These are phyloP conservation scores for Myopa testacea DNA, from an alignment of 2,888 invertebrate species.

Conservation along the genomic window DNA sequence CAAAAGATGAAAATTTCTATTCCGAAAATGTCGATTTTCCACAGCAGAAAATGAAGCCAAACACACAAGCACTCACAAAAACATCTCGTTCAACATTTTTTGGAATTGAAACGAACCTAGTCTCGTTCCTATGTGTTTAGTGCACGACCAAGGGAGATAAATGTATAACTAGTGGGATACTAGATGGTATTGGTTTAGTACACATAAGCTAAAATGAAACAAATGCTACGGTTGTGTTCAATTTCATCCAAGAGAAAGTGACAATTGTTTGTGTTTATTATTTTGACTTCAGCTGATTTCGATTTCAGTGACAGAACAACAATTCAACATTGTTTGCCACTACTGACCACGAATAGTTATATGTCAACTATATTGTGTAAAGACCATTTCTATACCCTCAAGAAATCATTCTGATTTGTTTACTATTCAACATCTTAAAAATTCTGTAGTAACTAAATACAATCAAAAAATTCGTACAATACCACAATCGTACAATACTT, in stretches of 20 bases:
- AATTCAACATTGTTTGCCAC: not conserved
- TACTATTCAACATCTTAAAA: too few species aligned
- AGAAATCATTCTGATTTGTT: too few species aligned
- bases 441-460: too few species aligned
- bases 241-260: slow-evolving; percentile 10
- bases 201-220: not conserved
- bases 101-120: slow-evolving; percentile 16
- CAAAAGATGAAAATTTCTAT: slow-evolving; percentile 46
- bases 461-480: too few species aligned
- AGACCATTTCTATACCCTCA: not conserved
- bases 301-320: not conserved
- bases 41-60: slow-evolving; percentile 43
- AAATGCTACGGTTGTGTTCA: not conserved
- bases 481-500: too few species aligned
- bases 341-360: not conserved
- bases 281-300: slow-evolving; percentile 30
- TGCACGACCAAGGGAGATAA: slow-evolving; percentile 3
- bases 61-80: slow-evolving; percentile 30
- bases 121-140: not conserved
- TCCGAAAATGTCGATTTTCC: slow-evolving; percentile 46
- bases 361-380: not conserved
- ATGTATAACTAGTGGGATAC: not conserved
- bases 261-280: slow-evolving; percentile 19
- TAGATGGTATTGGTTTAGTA: too few species aligned
- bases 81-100: not conserved